Percentiles rank a stretch among this genome's conserved stretches.
Conservation (phyloP, 2,888 invertebrate species). For the Trilocha varians region DNA sequence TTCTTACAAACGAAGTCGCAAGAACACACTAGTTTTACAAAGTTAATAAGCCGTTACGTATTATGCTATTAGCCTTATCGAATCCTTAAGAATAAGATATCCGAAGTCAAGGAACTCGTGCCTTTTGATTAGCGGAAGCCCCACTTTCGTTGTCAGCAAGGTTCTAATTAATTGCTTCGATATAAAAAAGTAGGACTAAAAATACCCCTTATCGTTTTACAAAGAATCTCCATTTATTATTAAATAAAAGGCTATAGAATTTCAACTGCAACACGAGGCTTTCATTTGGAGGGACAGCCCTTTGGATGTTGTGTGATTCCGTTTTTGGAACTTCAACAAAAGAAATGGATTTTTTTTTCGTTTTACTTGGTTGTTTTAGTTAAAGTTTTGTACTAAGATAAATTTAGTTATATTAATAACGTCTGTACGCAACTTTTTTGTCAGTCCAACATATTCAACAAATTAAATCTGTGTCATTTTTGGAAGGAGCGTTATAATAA, state of each 20-base stretch:
- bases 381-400: too few relatives aligned
- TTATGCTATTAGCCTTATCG: background rate
- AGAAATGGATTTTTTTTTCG: background rate
- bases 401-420: too few relatives aligned
- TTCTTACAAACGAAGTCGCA: too few relatives aligned
- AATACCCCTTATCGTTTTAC: background rate
- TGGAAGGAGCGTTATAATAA: too few relatives aligned
- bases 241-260: background rate
- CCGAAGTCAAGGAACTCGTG: slow-evolving; percentile 15
- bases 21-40: too few relatives aligned
- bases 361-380: background rate
- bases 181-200: background rate
- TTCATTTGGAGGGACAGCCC: background rate
- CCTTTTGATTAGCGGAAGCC: slow-evolving; percentile 13
- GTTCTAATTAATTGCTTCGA: slow-evolving; percentile 11
- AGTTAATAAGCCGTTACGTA: too few relatives aligned
- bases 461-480: too few relatives aligned
- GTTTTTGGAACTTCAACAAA: slow-evolving; percentile 3
- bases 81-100: slow-evolving; percentile 8
- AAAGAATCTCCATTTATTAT: background rate
- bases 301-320: background rate
- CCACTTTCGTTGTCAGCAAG: slow-evolving; percentile 8
- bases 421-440: too few relatives aligned
- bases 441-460: too few relatives aligned
- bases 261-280: background rate